phyloP scores from a whole-genome alignment of 2,888 invertebrate genomes.

The Xestoiulus laeticollis region DNA sequence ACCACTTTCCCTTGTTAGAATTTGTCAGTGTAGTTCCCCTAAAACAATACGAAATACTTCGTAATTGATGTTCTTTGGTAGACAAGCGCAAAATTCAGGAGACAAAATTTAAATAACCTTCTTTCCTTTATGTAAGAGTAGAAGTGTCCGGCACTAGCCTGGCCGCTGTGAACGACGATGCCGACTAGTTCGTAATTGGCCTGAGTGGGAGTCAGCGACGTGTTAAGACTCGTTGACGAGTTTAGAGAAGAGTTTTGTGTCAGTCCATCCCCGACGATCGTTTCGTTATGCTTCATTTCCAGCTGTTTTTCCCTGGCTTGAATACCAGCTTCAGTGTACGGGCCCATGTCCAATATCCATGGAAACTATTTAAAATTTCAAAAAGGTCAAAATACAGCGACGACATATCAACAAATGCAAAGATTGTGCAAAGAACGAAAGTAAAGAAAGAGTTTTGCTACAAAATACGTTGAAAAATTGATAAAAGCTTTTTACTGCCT shows the following conservation, averaged over 20 bases:
- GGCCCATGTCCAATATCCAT: conserved; percentile 67
- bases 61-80: neutral
- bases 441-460: neutral
- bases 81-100: neutral
- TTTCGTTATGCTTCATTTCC: conserved; percentile 48
- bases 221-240: conserved; percentile 46
- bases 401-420: neutral
- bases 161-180: conserved; percentile 68
- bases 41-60: conserved; percentile 55
- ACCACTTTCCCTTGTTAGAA: conserved; percentile 66
- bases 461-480: neutral
- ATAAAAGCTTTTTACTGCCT: neutral
- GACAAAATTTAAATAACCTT: conserved; percentile 56
- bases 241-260: neutral
- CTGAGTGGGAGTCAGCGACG: conserved; percentile 51
- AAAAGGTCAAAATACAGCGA: conserved; percentile 18
- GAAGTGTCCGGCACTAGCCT: conserved; percentile 69
- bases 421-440: neutral
- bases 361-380: conserved; percentile 64
- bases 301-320: conserved; percentile 58
- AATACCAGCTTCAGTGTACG: conserved; percentile 67
- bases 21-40: conserved; percentile 64
- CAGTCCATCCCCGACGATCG: conserved; percentile 51
- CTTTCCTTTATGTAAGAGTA: conserved; percentile 66
- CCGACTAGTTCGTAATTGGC: conserved; percentile 67